Conservation (phyloP, 2,113 vertebrate species). For the Colistium nudipinnis region DNA sequence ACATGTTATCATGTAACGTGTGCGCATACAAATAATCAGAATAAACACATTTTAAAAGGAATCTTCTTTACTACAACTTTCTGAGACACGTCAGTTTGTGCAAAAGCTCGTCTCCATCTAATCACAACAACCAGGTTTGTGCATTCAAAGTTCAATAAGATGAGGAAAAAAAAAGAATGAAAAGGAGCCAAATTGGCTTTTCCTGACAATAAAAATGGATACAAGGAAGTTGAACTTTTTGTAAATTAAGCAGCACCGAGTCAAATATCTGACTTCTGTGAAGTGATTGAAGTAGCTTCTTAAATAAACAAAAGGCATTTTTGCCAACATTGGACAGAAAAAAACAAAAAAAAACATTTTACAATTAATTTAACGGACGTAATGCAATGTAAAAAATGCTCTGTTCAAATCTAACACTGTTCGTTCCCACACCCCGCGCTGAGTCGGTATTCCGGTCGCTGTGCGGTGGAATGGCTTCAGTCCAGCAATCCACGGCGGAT, state of each 20-base stretch:
- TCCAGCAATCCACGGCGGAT: slow-evolving; percentile 23
- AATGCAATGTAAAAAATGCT: slow-evolving; percentile 41
- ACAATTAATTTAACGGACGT: slow-evolving; percentile 27
- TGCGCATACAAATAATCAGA: neutral
- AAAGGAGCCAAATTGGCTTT: slow-evolving; percentile 22
- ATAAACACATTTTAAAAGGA: neutral
- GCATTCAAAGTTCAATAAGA: slow-evolving; percentile 14
- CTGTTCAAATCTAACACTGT: slow-evolving; percentile 64
- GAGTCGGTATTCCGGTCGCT: slow-evolving; percentile 10
- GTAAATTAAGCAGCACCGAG: slow-evolving; percentile 55
- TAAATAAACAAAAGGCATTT: slow-evolving; percentile 26
- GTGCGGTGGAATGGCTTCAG: slow-evolving; percentile 13
- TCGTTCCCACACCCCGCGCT: neutral
- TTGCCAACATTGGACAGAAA: slow-evolving; percentile 23
- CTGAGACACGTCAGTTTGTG: slow-evolving; percentile 20
- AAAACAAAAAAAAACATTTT: slow-evolving; percentile 19
- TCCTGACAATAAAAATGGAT: slow-evolving; percentile 48
- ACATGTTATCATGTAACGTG: too few species aligned
- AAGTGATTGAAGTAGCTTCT: slow-evolving; percentile 17
- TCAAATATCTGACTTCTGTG: slow-evolving; percentile 30
- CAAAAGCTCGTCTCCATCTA: slow-evolving; percentile 3
- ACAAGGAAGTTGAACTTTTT: slow-evolving; percentile 31
- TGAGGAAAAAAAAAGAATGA: slow-evolving; percentile 28
- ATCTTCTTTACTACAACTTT: slow-evolving; percentile 3
- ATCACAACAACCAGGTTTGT: slow-evolving; percentile 23